Conservation (phyloP, 2,797 vertebrate species). For the Epinephelus malabaricus region DNA sequence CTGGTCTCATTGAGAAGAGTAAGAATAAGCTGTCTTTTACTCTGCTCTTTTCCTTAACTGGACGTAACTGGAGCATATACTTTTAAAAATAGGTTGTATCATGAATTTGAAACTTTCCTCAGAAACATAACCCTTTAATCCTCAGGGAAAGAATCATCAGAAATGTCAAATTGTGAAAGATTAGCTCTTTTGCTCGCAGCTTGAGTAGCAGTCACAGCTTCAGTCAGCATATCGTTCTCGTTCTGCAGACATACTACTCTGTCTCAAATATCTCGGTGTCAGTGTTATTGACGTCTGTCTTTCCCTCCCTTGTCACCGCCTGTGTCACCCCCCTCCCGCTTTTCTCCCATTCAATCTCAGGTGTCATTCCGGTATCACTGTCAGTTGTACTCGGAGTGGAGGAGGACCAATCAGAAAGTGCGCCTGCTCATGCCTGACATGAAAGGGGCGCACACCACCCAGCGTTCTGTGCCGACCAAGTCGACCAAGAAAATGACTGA, state of each 20-base stretch:
- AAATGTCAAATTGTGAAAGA: constrained; percentile 21
- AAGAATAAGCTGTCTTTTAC: constrained; percentile 14
- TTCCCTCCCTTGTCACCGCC: constrained; percentile 24
- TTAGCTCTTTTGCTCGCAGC: neutral
- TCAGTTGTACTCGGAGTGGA: constrained; percentile 98
- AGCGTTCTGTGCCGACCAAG: constrained; percentile 91
- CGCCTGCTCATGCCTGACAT: constrained; percentile 91
- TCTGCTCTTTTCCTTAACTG: constrained; percentile 4
- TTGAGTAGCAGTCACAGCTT: neutral
- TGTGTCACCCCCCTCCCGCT: neutral
- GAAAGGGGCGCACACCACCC: constrained; percentile 87
- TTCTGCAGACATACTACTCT: constrained; percentile 13
- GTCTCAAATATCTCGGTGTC: constrained; percentile 48
- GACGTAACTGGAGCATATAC: constrained; percentile 7
- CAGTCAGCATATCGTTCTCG: constrained; percentile 6
- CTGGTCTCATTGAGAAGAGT: constrained; percentile 6
- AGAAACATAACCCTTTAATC: constrained; percentile 3
- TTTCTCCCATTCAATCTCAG: constrained; percentile 69
- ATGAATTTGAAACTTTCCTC: neutral
- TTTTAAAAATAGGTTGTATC: constrained; percentile 24
- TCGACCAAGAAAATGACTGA: constrained; percentile 94
- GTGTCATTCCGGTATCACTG: constrained; percentile 99
- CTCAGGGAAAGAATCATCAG: neutral
- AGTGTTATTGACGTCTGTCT: constrained; percentile 44
- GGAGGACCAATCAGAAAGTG: constrained; percentile 98